phyloP scores from a whole-genome alignment of 2,113 vertebrate species.

The Cichladusa arquata region DNA sequence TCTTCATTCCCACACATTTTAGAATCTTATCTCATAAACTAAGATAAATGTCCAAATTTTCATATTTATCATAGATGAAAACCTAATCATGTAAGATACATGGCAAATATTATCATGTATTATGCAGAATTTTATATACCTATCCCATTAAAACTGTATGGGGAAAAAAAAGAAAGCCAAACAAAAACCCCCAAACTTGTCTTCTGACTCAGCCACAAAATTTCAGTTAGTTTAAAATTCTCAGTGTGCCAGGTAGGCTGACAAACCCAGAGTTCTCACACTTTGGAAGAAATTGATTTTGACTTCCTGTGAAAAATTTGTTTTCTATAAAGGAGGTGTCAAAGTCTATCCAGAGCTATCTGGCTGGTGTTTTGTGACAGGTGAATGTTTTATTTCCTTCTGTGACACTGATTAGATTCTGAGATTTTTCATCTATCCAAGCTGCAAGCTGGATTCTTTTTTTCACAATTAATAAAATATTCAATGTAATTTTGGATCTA shows the following conservation, averaged over 20 bases:
- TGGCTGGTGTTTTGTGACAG: background rate
- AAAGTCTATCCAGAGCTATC: background rate
- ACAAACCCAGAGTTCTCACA: background rate
- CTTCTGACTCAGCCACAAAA: background rate
- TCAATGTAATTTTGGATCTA: background rate
- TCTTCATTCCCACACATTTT: background rate
- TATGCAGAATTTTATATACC: background rate
- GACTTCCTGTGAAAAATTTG: background rate
- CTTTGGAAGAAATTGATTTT: background rate
- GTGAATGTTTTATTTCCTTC: background rate
- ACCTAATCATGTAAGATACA: accelerated
- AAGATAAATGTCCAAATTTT: background rate
- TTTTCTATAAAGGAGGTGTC: background rate
- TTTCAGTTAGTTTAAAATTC: background rate
- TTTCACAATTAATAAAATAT: background rate
- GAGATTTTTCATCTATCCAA: background rate
- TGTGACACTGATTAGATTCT: background rate
- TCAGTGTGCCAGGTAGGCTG: background rate
- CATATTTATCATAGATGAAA: background rate
- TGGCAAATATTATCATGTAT: background rate
- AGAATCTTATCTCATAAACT: background rate
- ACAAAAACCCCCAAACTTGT: background rate
- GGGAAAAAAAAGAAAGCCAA: background rate
- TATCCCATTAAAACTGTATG: background rate
- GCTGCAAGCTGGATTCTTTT: background rate